Conservation (phyloP, 2,797 vertebrate species). For the Crypturellus tataupa region DNA sequence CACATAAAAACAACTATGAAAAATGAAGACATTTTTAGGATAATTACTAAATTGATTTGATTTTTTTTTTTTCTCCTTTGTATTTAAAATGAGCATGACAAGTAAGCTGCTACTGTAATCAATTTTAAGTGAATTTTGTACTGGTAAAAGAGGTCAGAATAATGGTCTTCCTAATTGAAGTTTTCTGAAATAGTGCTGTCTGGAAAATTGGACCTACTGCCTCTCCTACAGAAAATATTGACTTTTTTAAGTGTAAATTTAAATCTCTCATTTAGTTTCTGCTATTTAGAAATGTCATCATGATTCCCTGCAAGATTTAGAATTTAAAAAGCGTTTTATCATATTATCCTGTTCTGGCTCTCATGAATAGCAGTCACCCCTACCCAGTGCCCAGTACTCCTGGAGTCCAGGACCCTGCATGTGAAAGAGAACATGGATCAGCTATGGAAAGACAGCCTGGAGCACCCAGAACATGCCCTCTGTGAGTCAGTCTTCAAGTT, state of each 20-base stretch:
- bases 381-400: background rate
- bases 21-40: constrained; percentile 29
- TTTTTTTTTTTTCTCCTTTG: constrained; percentile 52
- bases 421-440: too few relatives aligned
- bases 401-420: too few relatives aligned
- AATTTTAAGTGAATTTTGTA: constrained; percentile 33
- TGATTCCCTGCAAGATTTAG: background rate
- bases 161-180: constrained; percentile 45
- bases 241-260: background rate
- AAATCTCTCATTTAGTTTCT: background rate
- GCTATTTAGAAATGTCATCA: background rate
- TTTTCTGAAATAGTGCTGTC: background rate
- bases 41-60: constrained; percentile 2
- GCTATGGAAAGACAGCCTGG: background rate
- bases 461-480: background rate
- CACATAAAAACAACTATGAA: constrained; percentile 35
- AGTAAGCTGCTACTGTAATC: constrained; percentile 40
- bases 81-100: constrained; percentile 37
- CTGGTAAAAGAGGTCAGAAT: constrained; percentile 54
- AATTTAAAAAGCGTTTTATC: background rate
- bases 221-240: background rate
- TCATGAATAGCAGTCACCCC: background rate
- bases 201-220: background rate
- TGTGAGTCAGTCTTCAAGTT: background rate
- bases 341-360: background rate